These are phyloP conservation scores for Dendrolimus houi DNA, from an alignment of 2,888 invertebrate genomes.

Conservation along the genomic window DNA sequence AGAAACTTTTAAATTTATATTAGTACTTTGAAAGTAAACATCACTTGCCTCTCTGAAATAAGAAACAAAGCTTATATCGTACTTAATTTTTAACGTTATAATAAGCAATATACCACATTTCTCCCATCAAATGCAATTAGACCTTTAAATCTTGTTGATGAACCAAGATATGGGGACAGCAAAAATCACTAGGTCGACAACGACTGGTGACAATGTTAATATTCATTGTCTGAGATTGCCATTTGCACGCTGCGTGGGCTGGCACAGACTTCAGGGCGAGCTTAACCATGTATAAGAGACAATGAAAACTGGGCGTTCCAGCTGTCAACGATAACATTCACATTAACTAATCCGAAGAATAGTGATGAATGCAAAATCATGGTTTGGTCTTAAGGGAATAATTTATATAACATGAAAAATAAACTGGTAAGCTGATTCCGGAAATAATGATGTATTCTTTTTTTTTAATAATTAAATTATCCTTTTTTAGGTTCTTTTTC, in stretches of 20 bases:
- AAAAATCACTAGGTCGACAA: not conserved
- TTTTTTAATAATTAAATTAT: too few relatives aligned
- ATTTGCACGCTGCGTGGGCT: constrained; percentile 49
- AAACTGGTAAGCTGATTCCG: too few relatives aligned
- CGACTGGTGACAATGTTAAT: constrained; percentile 35
- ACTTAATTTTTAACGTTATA: too few relatives aligned
- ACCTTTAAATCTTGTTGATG: not conserved
- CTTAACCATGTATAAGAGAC: constrained; percentile 62
- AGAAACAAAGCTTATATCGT: too few relatives aligned
- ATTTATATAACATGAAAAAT: too few relatives aligned
- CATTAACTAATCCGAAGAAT: constrained; percentile 60
- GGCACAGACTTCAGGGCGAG: constrained; percentile 47
- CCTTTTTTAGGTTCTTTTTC: too few relatives aligned
- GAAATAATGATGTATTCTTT: too few relatives aligned
- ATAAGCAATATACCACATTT: too few relatives aligned
- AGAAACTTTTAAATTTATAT: too few relatives aligned
- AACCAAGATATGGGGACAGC: not conserved
- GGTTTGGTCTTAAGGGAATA: too few relatives aligned
- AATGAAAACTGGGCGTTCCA: constrained; percentile 68
- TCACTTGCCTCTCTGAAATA: too few relatives aligned
- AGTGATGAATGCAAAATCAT: constrained; percentile 52
- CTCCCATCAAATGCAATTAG: not conserved
- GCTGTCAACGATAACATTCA: constrained; percentile 70
- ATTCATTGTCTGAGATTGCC: constrained; percentile 62
- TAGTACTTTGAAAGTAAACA: too few relatives aligned